Evolutionary conservation across 2,888 invertebrate genomes (phyloP).

Genomic region (Tipula confusa): DNA sequence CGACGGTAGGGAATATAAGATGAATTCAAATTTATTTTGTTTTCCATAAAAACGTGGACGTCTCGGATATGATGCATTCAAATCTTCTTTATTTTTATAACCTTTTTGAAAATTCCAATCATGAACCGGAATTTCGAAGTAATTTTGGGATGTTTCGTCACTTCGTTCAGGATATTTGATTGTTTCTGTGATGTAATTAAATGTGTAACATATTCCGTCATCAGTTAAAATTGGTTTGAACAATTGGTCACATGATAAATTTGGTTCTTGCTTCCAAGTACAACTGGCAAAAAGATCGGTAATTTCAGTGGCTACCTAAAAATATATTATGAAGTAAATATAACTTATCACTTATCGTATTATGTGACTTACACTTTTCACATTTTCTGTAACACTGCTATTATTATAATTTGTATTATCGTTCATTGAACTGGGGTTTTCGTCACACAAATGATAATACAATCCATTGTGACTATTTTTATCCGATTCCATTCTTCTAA

Average conservation of each 20-base stretch:
- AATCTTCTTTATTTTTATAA: neutral
- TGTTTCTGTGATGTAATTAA: neutral
- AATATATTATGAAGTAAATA: neutral
- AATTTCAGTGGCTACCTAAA: neutral
- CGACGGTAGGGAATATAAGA: neutral
- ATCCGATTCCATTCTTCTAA: neutral
- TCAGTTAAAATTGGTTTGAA: neutral
- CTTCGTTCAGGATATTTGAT: neutral
- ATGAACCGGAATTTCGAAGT: neutral
- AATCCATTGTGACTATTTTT: neutral
- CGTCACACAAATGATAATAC: neutral
- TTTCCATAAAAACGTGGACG: neutral
- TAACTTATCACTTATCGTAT: neutral
- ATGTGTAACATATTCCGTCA: constrained; percentile 4
- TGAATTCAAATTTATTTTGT: neutral
- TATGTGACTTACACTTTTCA: neutral
- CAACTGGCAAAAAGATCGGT: neutral
- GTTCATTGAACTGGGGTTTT: neutral
- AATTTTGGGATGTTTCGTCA: neutral
- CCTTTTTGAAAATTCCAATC: neutral
- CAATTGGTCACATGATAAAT: neutral
- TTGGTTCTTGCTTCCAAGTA: neutral
- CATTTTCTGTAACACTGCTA: neutral
- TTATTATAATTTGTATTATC: neutral
- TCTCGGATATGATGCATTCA: neutral